Conservation (phyloP, 2,797 vertebrate genomes). For the Malacoctenus gilli region DNA sequence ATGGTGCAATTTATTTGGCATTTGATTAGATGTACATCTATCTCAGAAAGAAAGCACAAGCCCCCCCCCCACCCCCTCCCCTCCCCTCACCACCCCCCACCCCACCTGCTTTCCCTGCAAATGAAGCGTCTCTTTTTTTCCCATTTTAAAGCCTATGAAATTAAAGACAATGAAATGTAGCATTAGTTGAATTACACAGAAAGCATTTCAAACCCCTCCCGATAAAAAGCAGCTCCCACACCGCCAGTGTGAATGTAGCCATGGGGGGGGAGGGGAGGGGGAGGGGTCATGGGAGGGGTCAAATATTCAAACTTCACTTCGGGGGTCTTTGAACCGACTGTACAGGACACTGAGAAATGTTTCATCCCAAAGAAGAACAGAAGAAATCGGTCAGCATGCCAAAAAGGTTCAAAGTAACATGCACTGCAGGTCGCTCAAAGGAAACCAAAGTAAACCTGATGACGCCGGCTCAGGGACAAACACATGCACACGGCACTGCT, state of each 20-base stretch:
- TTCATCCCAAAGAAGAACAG: slow-evolving; percentile 24
- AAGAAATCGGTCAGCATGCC: slow-evolving; percentile 66
- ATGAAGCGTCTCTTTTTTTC: slow-evolving; percentile 74
- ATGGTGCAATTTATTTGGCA: slow-evolving; percentile 96
- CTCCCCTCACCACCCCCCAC: no score
- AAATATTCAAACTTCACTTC: slow-evolving; percentile 34
- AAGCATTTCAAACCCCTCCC: slow-evolving; percentile 63
- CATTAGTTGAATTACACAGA: slow-evolving; percentile 78
- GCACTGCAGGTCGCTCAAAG: slow-evolving; percentile 62
- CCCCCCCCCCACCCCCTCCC: neutral
- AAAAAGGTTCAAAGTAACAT: slow-evolving; percentile 66
- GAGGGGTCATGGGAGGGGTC: no score
- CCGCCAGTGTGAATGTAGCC: no score
- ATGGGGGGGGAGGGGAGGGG: no score
- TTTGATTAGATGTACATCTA: slow-evolving; percentile 92
- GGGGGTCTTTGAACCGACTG: slow-evolving; percentile 42
- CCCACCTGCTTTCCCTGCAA: slow-evolving; percentile 66
- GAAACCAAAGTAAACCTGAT: slow-evolving; percentile 14
- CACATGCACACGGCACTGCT: slow-evolving; percentile 39
- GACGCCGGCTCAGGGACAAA: slow-evolving; percentile 36
- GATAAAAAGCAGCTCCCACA: slow-evolving; percentile 61
- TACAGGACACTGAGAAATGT: slow-evolving; percentile 48
- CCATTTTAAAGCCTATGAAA: slow-evolving; percentile 73
- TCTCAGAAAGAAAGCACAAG: slow-evolving; percentile 78
- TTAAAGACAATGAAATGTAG: slow-evolving; percentile 79